These are phyloP conservation scores for Beroe ovata DNA, from an alignment of 37 sponge, comb jelly and placozoan genomes.

Conservation along the genomic window DNA sequence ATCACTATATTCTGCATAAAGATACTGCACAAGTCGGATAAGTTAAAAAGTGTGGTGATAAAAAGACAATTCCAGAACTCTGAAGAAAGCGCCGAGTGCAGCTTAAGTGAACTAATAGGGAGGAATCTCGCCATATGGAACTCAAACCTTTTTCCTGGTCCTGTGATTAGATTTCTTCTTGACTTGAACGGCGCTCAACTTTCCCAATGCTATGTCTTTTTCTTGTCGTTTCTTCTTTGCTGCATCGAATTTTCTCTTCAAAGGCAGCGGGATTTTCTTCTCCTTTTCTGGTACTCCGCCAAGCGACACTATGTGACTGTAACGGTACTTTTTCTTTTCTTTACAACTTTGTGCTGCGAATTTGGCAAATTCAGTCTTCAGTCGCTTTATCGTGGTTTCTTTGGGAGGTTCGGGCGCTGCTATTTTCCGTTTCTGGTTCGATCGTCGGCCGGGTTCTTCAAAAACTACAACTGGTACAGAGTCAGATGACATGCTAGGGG, in stretches of 20 bases:
- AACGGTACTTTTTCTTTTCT: slow-evolving; percentile 60
- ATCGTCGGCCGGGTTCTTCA: neutral
- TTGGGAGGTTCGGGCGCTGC: neutral
- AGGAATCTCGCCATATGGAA: no score
- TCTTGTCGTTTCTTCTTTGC: slow-evolving; percentile 56
- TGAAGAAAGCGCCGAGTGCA: no score
- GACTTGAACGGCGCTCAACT: neutral
- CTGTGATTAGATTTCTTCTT: neutral
- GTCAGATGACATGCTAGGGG: neutral
- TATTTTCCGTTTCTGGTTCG: slow-evolving; percentile 19
- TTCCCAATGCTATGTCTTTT: slow-evolving; percentile 37
- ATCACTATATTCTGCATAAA: no score
- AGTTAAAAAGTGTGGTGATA: no score
- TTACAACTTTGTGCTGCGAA: neutral
- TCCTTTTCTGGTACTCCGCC: slow-evolving; percentile 20
- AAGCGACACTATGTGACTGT: slow-evolving; percentile 5
- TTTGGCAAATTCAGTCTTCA: slow-evolving; percentile 20
- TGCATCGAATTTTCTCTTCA: slow-evolving; percentile 36
- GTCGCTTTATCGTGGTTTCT: slow-evolving; percentile 10
- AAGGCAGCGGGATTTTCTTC: slow-evolving; percentile 8
- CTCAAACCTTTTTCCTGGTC: slow-evolving; percentile 14
- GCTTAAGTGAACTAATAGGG: no score
- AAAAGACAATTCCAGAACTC: no score
- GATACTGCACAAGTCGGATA: no score
- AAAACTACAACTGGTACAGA: slow-evolving; percentile 40